Conservation (phyloP, 2,888 invertebrate species). For the Pinctada fucata region DNA sequence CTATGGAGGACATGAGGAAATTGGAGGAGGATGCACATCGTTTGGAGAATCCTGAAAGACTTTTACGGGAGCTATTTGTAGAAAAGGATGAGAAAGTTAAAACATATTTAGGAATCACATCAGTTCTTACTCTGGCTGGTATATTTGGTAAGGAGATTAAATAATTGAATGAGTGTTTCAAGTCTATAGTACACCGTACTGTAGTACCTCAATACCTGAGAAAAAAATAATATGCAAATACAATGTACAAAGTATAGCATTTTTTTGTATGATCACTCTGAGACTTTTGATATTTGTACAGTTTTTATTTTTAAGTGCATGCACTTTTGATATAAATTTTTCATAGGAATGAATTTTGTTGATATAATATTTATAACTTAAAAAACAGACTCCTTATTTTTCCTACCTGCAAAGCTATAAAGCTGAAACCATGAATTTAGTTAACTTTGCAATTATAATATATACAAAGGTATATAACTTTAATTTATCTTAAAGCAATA, state of each 20-base stretch:
- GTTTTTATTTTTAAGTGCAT: background rate
- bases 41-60: conserved; percentile 3
- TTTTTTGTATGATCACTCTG: background rate
- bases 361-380: too few relatives aligned
- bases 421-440: too few relatives aligned
- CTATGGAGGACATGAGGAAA: background rate
- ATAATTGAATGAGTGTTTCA: background rate
- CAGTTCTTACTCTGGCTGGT: background rate
- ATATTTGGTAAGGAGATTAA: background rate
- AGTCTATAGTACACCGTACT: too few relatives aligned
- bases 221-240: background rate
- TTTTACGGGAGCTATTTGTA: conserved; percentile 3
- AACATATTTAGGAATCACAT: conserved; percentile 19
- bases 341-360: too few relatives aligned
- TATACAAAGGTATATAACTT: too few relatives aligned
- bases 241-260: background rate
- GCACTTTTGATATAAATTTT: too few relatives aligned
- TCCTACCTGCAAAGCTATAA: too few relatives aligned
- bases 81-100: conserved; percentile 5
- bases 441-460: too few relatives aligned
- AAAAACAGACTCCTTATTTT: too few relatives aligned
- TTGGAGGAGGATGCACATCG: background rate
- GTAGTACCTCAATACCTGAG: too few relatives aligned
- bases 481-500: background rate
- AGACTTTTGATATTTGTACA: conserved; percentile 3